Percentiles rank a stretch among this genome's conserved stretches.
These are phyloP conservation scores for Coracopsis vasa DNA, from an alignment of 2,113 vertebrate species.

Conservation along the genomic window DNA sequence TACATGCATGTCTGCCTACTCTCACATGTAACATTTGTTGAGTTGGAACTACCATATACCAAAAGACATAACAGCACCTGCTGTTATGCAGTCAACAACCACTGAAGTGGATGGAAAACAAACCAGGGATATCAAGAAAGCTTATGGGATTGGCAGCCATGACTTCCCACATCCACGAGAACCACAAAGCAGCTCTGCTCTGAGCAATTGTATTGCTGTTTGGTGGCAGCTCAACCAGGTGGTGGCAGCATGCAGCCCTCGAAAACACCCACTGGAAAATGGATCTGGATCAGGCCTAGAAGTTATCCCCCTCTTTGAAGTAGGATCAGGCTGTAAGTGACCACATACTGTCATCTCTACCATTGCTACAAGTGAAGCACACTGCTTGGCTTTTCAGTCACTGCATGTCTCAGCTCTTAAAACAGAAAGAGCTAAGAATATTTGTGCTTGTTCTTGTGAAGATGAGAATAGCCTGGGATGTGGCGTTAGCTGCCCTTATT, in stretches of 20 bases:
- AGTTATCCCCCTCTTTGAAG: rapidly evolving
- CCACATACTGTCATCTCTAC: neutral
- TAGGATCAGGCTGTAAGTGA: neutral
- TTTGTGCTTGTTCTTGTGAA: neutral
- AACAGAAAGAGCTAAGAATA: neutral
- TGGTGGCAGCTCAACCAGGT: neutral
- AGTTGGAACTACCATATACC: neutral
- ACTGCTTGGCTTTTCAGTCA: neutral
- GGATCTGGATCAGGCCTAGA: neutral
- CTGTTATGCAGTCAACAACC: neutral
- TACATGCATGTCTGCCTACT: neutral
- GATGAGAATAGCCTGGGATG: neutral
- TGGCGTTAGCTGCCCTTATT: neutral
- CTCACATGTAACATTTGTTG: neutral
- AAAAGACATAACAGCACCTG: neutral
- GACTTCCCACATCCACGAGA: neutral
- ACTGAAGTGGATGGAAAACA: neutral
- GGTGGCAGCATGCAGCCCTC: neutral
- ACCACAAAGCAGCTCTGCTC: neutral
- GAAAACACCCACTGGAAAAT: neutral
- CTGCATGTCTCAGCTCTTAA: neutral
- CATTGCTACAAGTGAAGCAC: neutral
- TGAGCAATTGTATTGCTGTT: neutral
- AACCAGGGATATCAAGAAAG: neutral
- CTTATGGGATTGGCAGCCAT: neutral